Conservation (phyloP, 2,888 invertebrate species). For the Icerya purchasi region DNA sequence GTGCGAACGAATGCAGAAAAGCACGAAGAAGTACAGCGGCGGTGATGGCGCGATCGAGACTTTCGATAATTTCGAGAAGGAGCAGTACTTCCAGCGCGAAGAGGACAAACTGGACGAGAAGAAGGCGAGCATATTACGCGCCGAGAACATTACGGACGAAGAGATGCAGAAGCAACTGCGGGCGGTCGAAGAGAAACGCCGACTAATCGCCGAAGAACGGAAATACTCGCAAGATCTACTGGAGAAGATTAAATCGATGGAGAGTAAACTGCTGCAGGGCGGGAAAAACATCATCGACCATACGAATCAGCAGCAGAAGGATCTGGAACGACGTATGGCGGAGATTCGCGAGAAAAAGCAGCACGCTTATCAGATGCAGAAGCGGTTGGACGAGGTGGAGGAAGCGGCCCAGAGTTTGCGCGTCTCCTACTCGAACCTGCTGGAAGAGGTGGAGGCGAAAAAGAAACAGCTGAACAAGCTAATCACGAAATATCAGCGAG, state of each 20-base stretch:
- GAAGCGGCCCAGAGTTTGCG: conserved; percentile 75
- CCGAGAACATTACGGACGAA: conserved; percentile 20
- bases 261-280: conserved; percentile 83
- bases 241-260: conserved; percentile 58
- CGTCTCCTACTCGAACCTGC: conserved; percentile 73
- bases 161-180: conserved; percentile 24
- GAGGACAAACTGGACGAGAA: conserved; percentile 22
- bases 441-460: conserved; percentile 93
- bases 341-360: conserved; percentile 43
- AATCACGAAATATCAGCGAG: conserved; percentile 52
- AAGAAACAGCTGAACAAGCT: conserved; percentile 81
- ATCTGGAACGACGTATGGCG: conserved; percentile 57
- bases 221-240: conserved; percentile 51
- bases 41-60: conserved; percentile 7
- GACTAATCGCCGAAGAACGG: conserved; percentile 26
- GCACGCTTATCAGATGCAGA: conserved; percentile 71
- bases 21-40: conserved; percentile 5
- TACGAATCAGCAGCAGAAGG: conserved; percentile 79
- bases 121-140: conserved; percentile 18
- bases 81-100: conserved; percentile 23
- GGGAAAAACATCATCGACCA: conserved; percentile 78
- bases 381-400: conserved; percentile 80
- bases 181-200: conserved; percentile 28
- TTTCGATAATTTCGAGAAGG: conserved; percentile 13
- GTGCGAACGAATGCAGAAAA: conserved; percentile 22